Evolutionary conservation across 2,888 invertebrate species (phyloP).

Genomic region (Sthenelais limicola): DNA sequence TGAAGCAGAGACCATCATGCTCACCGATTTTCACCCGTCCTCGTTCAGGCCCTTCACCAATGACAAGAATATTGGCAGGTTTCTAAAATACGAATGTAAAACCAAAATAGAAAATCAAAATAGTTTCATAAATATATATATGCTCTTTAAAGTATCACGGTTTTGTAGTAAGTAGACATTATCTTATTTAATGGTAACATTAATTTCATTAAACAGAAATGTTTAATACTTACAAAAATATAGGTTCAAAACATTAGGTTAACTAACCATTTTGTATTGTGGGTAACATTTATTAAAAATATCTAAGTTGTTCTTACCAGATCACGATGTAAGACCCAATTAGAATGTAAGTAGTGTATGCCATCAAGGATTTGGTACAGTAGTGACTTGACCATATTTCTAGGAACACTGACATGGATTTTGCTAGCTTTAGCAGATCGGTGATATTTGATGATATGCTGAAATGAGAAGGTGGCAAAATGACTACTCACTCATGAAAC

Average conservation of each 20-base stretch:
- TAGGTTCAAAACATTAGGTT: no score
- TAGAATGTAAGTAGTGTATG: conserved; percentile 98
- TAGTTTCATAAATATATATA: no score
- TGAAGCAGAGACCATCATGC: no score
- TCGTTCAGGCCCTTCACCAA: conserved; percentile 98
- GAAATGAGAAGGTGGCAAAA: conserved; percentile 55
- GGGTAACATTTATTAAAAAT: background rate
- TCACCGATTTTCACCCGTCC: conserved; percentile 92
- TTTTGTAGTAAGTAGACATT: no score
- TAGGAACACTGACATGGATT: conserved; percentile 94
- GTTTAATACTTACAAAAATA: no score
- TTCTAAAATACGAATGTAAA: no score
- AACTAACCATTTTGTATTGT: background rate
- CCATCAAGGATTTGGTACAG: conserved; percentile 98
- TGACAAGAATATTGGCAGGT: conserved; percentile 98
- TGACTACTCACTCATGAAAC: background rate
- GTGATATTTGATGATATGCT: conserved; percentile 99
- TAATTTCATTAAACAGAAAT: no score
- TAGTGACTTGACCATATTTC: conserved; percentile 89
- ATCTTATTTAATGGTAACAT: no score
- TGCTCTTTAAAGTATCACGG: no score
- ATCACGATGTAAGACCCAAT: conserved; percentile 99
- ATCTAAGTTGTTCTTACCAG: conserved; percentile 78
- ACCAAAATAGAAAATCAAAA: no score
- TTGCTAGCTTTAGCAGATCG: conserved; percentile 97